These are phyloP conservation scores for Tridacna gigas DNA, from an alignment of 2,888 invertebrate species.

Conservation along the genomic window DNA sequence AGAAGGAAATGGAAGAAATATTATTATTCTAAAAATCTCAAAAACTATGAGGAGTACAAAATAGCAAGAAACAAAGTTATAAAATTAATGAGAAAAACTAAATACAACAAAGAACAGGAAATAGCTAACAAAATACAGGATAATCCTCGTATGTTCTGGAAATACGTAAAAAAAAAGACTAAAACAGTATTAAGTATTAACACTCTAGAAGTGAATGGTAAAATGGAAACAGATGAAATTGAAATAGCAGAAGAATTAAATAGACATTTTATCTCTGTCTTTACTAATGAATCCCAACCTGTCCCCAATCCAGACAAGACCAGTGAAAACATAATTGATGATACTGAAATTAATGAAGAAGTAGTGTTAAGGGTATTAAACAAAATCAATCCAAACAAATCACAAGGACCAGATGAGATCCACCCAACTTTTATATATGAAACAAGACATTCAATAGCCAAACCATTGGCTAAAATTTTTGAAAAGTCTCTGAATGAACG, in stretches of 20 bases:
- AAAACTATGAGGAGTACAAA: slow-evolving; percentile 7
- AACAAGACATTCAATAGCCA: neutral
- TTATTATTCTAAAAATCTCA: slow-evolving; percentile 4
- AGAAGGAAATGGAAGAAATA: neutral
- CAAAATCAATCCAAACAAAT: neutral
- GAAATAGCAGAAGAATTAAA: slow-evolving; percentile 12
- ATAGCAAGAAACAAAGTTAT: slow-evolving; percentile 18
- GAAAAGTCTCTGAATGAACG: slow-evolving; percentile 12
- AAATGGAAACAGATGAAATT: neutral
- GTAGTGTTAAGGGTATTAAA: neutral
- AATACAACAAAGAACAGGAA: slow-evolving; percentile 1
- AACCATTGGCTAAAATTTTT: slow-evolving; percentile 2
- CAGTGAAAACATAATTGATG: neutral
- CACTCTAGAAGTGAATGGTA: neutral
- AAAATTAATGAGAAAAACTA: neutral
- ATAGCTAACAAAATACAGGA: neutral
- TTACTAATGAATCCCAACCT: slow-evolving; percentile 5
- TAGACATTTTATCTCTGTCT: slow-evolving; percentile 2
- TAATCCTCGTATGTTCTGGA: slow-evolving; percentile 7
- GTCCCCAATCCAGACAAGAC: neutral
- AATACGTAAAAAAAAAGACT: neutral
- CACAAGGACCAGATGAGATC: slow-evolving; percentile 13
- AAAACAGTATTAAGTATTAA: neutral
- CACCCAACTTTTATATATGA: slow-evolving; percentile 26
- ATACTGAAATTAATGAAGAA: neutral